A percentile compares a stretch with the other conserved stretches of the same genome.
These are phyloP conservation scores for Burhinus oedicnemus DNA, from an alignment of 2,113 vertebrate species.

Conservation along the genomic window DNA sequence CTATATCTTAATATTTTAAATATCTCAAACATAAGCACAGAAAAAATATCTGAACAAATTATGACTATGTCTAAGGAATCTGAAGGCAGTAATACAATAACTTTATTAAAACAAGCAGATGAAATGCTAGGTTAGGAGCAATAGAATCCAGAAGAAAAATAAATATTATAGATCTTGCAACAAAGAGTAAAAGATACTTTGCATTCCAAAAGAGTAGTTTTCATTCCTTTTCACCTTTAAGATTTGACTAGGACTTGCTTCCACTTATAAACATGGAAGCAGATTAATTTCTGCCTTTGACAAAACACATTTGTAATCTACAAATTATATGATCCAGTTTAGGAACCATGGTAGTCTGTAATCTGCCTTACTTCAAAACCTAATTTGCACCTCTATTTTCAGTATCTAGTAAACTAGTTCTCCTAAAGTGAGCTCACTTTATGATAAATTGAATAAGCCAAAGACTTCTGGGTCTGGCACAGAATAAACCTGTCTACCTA, in stretches of 20 bases:
- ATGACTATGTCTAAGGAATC: not conserved
- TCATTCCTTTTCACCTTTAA: not conserved
- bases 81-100: not conserved
- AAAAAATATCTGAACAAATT: not conserved
- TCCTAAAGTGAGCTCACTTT: not conserved
- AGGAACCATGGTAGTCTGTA: not conserved
- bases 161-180: not conserved
- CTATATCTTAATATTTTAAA: not conserved
- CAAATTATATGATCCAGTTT: not conserved
- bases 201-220: not conserved
- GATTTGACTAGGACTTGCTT: not conserved
- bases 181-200: not conserved
- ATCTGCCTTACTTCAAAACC: not conserved
- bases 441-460: not conserved
- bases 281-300: not conserved
- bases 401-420: not conserved
- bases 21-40: not conserved
- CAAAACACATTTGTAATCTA: not conserved
- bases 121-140: not conserved
- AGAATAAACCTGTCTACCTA: not conserved
- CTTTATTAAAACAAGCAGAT: not conserved
- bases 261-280: not conserved
- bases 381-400: not conserved
- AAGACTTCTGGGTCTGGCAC: not conserved
- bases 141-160: not conserved